These are phyloP conservation scores for Xiphydria camelus DNA, from an alignment of 2,888 invertebrate genomes.

Conservation along the genomic window DNA sequence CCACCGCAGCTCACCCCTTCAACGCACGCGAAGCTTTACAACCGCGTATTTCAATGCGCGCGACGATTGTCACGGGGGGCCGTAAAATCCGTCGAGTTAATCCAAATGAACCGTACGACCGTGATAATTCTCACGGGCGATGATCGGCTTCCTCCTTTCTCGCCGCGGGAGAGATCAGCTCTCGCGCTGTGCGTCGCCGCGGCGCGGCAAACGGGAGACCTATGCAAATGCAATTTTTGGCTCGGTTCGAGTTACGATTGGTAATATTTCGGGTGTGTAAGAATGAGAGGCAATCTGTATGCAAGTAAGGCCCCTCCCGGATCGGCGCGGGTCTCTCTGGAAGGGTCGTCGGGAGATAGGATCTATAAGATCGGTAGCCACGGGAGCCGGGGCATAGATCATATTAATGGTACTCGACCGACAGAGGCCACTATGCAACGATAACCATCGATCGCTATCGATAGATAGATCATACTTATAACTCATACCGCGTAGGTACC, in stretches of 20 bases:
- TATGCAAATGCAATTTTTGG: conserved; percentile 50
- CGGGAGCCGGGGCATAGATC: conserved; percentile 53
- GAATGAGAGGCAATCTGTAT: conserved; percentile 52
- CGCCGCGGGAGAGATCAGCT: too few species aligned
- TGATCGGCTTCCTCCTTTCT: too few species aligned
- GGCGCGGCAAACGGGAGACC: neutral
- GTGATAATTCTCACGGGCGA: too few species aligned
- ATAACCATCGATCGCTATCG: conserved; percentile 35
- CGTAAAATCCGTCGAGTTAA: too few species aligned
- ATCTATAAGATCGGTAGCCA: conserved; percentile 48
- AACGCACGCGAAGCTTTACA: too few species aligned
- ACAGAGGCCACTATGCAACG: conserved; percentile 24
- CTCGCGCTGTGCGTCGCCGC: too few species aligned
- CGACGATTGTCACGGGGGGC: too few species aligned
- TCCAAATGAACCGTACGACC: too few species aligned
- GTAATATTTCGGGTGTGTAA: conserved; percentile 45
- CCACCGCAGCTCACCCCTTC: too few species aligned
- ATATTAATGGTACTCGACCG: conserved; percentile 49
- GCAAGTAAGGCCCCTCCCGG: conserved; percentile 45
- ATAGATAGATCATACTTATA: conserved; percentile 25
- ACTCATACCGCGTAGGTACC: neutral
- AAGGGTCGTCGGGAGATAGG: conserved; percentile 25
- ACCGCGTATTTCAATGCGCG: too few species aligned
- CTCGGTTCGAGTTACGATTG: conserved; percentile 34
- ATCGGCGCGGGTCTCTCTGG: neutral